These are phyloP conservation scores for Fragum whitleyi DNA, from an alignment of 2,888 invertebrate genomes.

Conservation along the genomic window DNA sequence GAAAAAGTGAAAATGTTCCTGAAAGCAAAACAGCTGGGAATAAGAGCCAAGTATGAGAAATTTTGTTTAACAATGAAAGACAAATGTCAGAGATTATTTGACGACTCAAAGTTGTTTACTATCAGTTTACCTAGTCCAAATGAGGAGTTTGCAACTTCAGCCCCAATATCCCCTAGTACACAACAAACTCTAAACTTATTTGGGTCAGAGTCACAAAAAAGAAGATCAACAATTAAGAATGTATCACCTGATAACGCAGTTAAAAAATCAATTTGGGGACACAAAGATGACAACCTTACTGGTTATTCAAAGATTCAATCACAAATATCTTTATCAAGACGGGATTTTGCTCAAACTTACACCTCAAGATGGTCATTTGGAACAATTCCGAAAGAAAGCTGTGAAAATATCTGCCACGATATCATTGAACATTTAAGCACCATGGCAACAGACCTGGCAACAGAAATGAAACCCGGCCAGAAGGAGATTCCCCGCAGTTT, in stretches of 20 bases:
- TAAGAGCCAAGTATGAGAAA: constrained; percentile 46
- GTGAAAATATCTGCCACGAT: constrained; percentile 62
- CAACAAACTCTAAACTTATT: constrained; percentile 4
- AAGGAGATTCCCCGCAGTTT: constrained; percentile 34
- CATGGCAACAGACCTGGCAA: constrained; percentile 53
- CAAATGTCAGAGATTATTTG: constrained; percentile 52
- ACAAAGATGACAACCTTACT: neutral
- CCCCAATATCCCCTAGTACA: constrained; percentile 49
- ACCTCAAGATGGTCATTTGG: constrained; percentile 56
- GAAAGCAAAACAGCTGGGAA: constrained; percentile 50
- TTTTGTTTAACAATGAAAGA: constrained; percentile 50
- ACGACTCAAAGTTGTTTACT: constrained; percentile 54
- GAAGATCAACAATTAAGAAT: neutral
- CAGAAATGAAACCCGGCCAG: constrained; percentile 33
- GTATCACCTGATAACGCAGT: neutral
- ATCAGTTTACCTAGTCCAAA: neutral
- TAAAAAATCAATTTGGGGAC: neutral
- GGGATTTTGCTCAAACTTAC: constrained; percentile 2
- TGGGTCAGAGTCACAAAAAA: neutral
- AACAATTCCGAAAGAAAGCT: constrained; percentile 46
- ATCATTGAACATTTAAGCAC: constrained; percentile 63
- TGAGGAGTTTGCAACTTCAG: neutral
- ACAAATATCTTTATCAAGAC: neutral
- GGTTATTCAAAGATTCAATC: neutral
- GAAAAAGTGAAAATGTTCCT: constrained; percentile 69